phyloP scores from a whole-genome alignment of 2,113 vertebrate species.

The Macquaria australasica region DNA sequence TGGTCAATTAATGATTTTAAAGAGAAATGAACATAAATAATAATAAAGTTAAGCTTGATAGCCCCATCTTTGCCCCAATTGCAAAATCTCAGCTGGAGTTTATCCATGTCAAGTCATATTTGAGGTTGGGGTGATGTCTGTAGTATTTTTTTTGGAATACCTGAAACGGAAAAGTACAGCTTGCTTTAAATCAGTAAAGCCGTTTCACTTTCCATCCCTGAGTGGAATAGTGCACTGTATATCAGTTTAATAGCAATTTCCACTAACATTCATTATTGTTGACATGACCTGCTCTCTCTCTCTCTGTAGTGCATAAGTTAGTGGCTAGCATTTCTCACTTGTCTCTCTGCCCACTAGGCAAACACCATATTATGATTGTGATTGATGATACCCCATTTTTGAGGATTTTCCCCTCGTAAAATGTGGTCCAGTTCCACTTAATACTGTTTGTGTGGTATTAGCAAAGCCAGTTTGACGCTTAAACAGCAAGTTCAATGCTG shows the following conservation, averaged over 20 bases:
- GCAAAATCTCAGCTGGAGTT: background rate
- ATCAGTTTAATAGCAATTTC: constrained; percentile 64
- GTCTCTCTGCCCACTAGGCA: constrained; percentile 55
- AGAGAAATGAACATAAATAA: background rate
- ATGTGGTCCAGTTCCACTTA: constrained; percentile 43
- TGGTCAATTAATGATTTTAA: background rate
- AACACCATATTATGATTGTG: constrained; percentile 65
- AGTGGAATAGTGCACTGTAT: constrained; percentile 42
- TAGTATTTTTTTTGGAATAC: constrained; percentile 55
- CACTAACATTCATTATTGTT: constrained; percentile 52
- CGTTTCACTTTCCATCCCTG: constrained; percentile 42
- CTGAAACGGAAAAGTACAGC: constrained; percentile 51
- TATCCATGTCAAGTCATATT: constrained; percentile 19
- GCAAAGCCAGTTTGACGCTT: constrained; percentile 36
- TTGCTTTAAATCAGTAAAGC: constrained; percentile 41
- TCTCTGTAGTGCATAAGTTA: constrained; percentile 35
- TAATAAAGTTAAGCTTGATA: background rate
- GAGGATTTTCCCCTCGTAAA: constrained; percentile 67
- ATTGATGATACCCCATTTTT: constrained; percentile 68
- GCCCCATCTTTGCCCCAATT: background rate
- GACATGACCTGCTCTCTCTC: constrained; percentile 60
- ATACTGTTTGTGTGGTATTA: constrained; percentile 61
- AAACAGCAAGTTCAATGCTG: constrained; percentile 32
- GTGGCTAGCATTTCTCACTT: constrained; percentile 63
- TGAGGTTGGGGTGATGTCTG: constrained; percentile 42